Evolutionary conservation across 2,113 vertebrate species (phyloP).

Genomic region (Melanerpes aurifrons): DNA sequence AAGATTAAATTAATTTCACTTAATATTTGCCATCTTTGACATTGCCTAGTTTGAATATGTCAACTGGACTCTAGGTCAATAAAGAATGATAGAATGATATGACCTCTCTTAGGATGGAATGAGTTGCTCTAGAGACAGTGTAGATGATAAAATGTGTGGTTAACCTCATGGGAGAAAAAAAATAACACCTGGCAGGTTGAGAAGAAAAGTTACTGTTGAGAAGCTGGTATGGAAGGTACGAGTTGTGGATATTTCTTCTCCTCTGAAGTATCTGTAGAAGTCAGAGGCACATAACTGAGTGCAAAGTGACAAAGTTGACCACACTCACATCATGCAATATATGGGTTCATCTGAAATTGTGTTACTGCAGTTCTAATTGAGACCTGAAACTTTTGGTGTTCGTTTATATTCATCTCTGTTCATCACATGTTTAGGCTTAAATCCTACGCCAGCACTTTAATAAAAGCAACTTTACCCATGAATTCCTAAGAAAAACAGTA

Average conservation of each 20-base stretch:
- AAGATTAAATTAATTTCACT: background rate
- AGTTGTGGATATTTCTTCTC: background rate
- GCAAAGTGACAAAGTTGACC: background rate
- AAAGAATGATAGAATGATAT: background rate
- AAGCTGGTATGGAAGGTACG: background rate
- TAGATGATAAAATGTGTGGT: background rate
- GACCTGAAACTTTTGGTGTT: background rate
- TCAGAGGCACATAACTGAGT: background rate
- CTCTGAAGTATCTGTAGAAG: background rate
- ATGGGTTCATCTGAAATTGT: background rate
- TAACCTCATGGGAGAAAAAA: background rate
- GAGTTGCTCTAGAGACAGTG: background rate
- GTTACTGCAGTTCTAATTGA: background rate
- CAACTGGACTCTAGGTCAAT: background rate
- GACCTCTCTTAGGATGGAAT: background rate
- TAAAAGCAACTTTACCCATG: background rate
- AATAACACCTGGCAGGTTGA: background rate
- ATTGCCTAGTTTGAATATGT: background rate
- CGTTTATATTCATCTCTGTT: background rate
- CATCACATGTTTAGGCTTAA: background rate
- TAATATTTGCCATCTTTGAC: background rate
- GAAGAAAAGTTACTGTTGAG: background rate
- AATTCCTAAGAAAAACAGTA: background rate
- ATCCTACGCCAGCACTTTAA: background rate
- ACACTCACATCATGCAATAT: background rate